phyloP scores from a whole-genome alignment of 2,113 vertebrate species.

The Eubucco bourcierii region DNA sequence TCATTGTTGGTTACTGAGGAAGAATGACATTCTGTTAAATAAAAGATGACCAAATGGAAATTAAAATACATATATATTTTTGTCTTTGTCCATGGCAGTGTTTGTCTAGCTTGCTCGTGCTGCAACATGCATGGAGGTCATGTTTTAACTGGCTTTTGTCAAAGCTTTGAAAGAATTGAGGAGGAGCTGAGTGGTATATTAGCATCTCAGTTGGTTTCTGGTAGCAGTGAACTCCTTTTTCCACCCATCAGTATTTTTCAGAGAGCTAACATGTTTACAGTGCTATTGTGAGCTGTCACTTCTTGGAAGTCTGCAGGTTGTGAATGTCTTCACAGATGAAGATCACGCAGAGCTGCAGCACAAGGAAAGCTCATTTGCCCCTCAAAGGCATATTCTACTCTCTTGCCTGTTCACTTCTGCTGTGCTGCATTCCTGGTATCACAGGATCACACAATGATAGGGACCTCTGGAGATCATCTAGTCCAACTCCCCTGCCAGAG shows the following conservation, averaged over 20 bases:
- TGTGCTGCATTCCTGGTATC: not conserved
- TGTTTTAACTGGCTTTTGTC: not conserved
- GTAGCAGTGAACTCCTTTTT: not conserved
- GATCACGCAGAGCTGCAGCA: not conserved
- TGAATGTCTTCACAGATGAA: not conserved
- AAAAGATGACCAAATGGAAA: conserved; percentile 68
- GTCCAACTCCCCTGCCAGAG: no score
- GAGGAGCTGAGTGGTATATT: not conserved
- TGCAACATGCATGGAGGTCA: not conserved
- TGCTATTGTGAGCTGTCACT: not conserved
- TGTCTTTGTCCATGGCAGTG: conserved; percentile 2
- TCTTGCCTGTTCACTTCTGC: not conserved
- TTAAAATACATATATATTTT: conserved; percentile 63
- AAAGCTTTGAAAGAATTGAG: not conserved
- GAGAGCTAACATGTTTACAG: not conserved
- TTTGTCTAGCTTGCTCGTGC: conserved; percentile 24
- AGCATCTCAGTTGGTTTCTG: not conserved
- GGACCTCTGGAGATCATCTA: no score
- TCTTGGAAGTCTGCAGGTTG: not conserved
- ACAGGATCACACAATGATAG: no score
- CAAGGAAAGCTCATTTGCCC: not conserved
- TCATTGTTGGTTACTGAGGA: conserved; percentile 50
- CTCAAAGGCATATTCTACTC: not conserved
- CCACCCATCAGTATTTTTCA: not conserved
- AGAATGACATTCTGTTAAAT: conserved; percentile 62